Evolutionary conservation across 2,113 vertebrate genomes (phyloP).

Genomic region (Alosa alosa): DNA sequence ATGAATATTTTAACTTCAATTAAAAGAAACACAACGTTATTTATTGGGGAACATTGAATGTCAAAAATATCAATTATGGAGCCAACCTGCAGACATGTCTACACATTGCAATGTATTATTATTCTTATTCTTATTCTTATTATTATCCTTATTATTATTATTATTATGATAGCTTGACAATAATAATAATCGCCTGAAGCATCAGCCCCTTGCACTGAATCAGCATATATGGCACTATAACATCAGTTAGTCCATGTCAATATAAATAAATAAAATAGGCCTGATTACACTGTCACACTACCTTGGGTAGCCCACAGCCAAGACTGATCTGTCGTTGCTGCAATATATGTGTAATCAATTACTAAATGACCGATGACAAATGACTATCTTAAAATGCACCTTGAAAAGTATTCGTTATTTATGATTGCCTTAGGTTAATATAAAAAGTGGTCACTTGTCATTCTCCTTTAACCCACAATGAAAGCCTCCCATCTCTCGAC

Average conservation of each 20-base stretch:
- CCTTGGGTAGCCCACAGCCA: not conserved
- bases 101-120: too few species aligned
- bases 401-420: constrained; percentile 16
- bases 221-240: not conserved
- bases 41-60: not conserved
- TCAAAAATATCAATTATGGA: not conserved
- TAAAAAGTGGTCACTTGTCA: constrained; percentile 21
- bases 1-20: not conserved
- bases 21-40: not conserved
- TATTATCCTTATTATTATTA: not conserved
- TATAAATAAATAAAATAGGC: constrained; percentile 20
- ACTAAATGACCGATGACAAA: constrained; percentile 19
- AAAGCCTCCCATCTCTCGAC: not conserved
- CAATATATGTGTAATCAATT: constrained; percentile 21
- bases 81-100: too few species aligned
- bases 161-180: not conserved
- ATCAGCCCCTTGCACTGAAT: not conserved
- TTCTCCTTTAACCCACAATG: constrained; percentile 19
- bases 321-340: not conserved
- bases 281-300: constrained; percentile 12
- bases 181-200: not conserved
- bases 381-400: constrained; percentile 14
- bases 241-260: not conserved
- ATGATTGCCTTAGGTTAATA: constrained; percentile 14
- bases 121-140: not conserved